Evolutionary conservation across 35 echinoderm and acorn worm genomes (phyloP).

Genomic region (Acanthaster planci): DNA sequence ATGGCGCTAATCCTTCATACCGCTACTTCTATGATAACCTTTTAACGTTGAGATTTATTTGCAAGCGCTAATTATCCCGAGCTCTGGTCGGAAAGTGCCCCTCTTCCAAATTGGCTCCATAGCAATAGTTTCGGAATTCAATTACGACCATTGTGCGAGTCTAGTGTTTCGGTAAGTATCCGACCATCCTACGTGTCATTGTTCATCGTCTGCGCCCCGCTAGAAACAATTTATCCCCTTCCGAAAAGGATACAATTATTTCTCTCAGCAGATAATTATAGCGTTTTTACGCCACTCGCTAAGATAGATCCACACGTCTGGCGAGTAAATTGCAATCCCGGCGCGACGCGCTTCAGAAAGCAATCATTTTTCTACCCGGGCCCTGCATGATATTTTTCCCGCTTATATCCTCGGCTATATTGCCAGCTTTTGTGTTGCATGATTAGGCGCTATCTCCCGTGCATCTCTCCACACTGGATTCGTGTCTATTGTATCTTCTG

Average conservation of each 20-base stretch:
- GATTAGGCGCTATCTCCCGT: constrained; percentile 13
- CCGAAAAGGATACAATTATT: neutral
- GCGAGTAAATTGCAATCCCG: constrained; percentile 6
- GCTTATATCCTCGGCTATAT: constrained; percentile 1
- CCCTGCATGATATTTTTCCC: neutral
- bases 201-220: neutral
- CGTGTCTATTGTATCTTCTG: constrained; percentile 16
- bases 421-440: neutral
- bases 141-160: too few species aligned
- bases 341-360: neutral
- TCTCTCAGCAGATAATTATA: constrained; percentile 1
- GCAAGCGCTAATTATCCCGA: too few species aligned
- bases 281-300: constrained; percentile 9
- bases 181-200: too few species aligned
- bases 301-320: neutral
- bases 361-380: constrained; percentile 5
- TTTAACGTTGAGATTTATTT: too few species aligned
- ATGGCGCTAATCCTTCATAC: too few species aligned
- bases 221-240: neutral
- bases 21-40: too few species aligned
- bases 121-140: too few species aligned
- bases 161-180: too few species aligned
- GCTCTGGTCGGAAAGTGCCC: too few species aligned
- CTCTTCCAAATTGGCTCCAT: too few species aligned
- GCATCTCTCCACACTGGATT: constrained; percentile 1